Evolutionary conservation across 2,113 vertebrate genomes (phyloP), one percentile per base, ranked within the genome.

Genomic region (Noctilio leporinus): DNA sequence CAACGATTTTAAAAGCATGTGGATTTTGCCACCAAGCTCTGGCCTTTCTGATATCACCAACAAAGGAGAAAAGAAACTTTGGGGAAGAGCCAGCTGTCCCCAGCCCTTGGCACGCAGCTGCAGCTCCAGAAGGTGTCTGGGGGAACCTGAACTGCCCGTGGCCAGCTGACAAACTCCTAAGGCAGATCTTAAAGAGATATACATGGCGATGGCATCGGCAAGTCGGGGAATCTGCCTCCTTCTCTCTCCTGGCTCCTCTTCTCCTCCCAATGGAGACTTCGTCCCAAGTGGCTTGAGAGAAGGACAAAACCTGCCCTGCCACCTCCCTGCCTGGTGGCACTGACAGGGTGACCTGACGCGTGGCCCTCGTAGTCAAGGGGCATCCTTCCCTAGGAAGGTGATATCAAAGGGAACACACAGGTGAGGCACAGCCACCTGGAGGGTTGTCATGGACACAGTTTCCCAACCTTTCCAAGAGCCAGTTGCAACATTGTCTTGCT

Each of bases 181-280:
- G 53, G 87, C 77, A 53, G n/a, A 75, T 59, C 67, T 81, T 84
- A 88, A 91, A 96, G 83, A 95, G 67, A 49, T 4, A 78, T 3
- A 40, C 30, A 16, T 45, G 83, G 45, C 33, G 55, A 47, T 10
- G 22, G 22, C 76, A n/a, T 26, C 67, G 67, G 15, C 6, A 0
- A 85, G 43, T 12, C 35, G 47, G 17, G 33, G n/a, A 67, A 19
- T 40, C n/a, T 55, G 30, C 51, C 55, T 78, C 64, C 83, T 65
- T 76, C 51, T 80, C 17, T 26, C 4, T 65, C 45, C 43, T 40
- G 28, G 72, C 16, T 49, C 3, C 0, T 28, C 55, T 72, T 55
- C 15, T 62, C 69, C 88, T 93, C 38, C 57, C 70, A 62, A 67
- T 10, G 28, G 45, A 91, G 82, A 80, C 45, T 62, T 55, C 57